phyloP scores from a whole-genome alignment of 2,888 invertebrate genomes.

The Xylophagus ater region DNA sequence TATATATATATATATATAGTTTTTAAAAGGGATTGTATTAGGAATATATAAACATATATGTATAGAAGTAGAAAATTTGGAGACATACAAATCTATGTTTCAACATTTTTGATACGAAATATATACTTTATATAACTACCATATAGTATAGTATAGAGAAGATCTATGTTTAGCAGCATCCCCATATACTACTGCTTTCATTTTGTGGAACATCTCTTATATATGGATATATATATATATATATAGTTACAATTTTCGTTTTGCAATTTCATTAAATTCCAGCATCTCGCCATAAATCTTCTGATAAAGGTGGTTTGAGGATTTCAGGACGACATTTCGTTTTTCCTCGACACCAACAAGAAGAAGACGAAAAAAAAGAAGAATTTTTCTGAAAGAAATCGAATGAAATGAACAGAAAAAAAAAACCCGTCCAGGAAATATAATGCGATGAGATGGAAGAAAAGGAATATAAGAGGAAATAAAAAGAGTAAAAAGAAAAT shows the following conservation, averaged over 20 bases:
- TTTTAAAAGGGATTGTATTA: too few relatives aligned
- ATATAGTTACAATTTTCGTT: constrained; percentile 30
- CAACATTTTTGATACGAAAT: constrained; percentile 11
- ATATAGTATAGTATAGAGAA: not conserved
- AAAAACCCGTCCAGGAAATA: too few relatives aligned
- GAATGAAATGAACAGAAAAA: too few relatives aligned
- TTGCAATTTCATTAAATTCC: constrained; percentile 41
- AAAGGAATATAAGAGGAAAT: too few relatives aligned
- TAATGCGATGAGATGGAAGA: too few relatives aligned
- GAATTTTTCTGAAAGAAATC: too few relatives aligned
- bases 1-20: too few relatives aligned
- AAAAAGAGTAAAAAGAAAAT: too few relatives aligned
- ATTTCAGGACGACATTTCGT: constrained; percentile 14
- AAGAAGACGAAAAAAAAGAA: too few relatives aligned
- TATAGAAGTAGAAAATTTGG: too few relatives aligned
- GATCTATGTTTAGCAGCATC: not conserved
- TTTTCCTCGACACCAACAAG: constrained; percentile 5
- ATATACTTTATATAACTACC: constrained; percentile 5
- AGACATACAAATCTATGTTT: constrained; percentile 15
- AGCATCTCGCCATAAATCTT: constrained; percentile 40
- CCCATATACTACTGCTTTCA: not conserved
- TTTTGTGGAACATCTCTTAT: not conserved
- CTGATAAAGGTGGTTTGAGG: constrained; percentile 16
- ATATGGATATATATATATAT: constrained; percentile 7
- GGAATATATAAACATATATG: too few relatives aligned